Evolutionary conservation across 35 echinoderm and acorn worm genomes (phyloP).

Genomic region (Apostichopus californicus): DNA sequence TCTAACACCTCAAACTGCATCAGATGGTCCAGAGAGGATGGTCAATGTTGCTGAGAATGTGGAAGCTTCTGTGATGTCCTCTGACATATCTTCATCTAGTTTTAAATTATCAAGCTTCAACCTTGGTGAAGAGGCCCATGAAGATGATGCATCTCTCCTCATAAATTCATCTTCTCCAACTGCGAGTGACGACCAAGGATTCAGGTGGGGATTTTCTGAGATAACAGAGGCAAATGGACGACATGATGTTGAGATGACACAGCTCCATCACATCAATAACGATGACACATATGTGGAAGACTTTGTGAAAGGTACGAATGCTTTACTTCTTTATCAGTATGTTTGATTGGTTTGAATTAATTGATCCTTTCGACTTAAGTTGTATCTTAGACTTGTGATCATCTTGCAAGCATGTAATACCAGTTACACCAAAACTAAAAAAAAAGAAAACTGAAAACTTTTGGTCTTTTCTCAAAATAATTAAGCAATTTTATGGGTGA

Average conservation of each 20-base stretch:
- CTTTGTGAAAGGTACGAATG: neutral
- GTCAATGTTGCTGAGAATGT: neutral
- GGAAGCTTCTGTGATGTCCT: neutral
- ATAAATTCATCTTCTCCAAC: neutral
- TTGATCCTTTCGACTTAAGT: too few species aligned
- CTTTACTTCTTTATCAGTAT: neutral
- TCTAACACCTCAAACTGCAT: neutral
- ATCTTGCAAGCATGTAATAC: too few species aligned
- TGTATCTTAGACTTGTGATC: too few species aligned
- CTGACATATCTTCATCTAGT: neutral
- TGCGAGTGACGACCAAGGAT: neutral
- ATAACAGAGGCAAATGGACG: neutral
- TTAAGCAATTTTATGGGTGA: too few species aligned
- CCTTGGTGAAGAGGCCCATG: neutral
- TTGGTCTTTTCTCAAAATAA: too few species aligned
- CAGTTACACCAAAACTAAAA: too few species aligned
- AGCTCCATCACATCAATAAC: neutral
- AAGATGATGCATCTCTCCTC: neutral
- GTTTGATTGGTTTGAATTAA: neutral
- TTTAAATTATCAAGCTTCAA: neutral
- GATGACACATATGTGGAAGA: neutral
- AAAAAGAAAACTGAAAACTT: too few species aligned
- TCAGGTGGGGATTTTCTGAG: neutral
- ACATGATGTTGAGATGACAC: neutral
- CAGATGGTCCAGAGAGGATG: neutral